Base-by-base conservation (phyloP, 2,797 vertebrate species). In the Chaenodraco wilsoni region DNA sequence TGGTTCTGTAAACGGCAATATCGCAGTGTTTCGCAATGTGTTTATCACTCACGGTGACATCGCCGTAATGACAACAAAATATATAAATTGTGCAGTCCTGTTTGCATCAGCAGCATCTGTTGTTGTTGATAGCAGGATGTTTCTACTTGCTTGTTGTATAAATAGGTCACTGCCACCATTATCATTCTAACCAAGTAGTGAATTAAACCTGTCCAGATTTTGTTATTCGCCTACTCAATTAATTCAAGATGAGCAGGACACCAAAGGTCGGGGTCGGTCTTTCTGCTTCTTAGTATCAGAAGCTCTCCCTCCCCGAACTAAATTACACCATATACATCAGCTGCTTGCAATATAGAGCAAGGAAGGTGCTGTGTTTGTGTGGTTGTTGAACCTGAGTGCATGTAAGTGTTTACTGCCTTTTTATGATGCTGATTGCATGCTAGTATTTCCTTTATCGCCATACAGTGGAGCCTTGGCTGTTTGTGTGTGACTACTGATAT, bases 251-350 rank as follows among this genome's bases (percentile, higher is more conserved):
- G 65, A 73, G 71, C 64, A 44, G 79, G 81, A 84, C 79, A 48
- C 65, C 52, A 85, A 83, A 90, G 89, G 89, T 88, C 79, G n/a
- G 8, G 12, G 33, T 33, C 14, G 78, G 68, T 62, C 74, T 76
- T 59, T 74, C 75, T 78, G 78, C 82, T 69, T 81, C 77, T 69
- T 65, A 45, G 69, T 65, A 69, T 68, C 62, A 78, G 77, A 50
- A 52, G 78, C 78, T 59, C 73, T 80, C 3, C 69, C 77, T 80
- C 68, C 65, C 69, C 73, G 46, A 83, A 76, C 72, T 81, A 87
- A 85, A 87, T 84, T 85, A 84, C 77, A 74, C 64, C 69, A 79
- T 27, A 21, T 85, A 81, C 87, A 86, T 89, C 82, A 87, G 61
- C 13, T 0, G 61, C 65, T 70, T 54, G 60, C 74, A 46, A 56